These are phyloP conservation scores for Euleptes europaea DNA, from an alignment of 2,113 vertebrate genomes.

Conservation along the genomic window DNA sequence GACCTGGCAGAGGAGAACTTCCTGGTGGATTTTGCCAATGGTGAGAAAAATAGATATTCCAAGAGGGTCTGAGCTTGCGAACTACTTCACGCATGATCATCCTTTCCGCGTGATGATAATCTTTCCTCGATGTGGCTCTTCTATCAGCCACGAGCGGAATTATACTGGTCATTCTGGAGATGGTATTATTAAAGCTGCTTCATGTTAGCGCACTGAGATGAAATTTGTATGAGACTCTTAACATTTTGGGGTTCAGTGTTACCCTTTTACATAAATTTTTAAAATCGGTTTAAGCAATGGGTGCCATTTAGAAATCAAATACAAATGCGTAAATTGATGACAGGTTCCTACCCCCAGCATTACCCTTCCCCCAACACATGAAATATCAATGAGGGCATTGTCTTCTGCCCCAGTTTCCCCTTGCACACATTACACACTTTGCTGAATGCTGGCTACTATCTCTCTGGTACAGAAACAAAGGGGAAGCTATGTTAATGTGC, in stretches of 20 bases:
- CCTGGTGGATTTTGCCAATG: background rate
- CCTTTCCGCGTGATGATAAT: too few species aligned
- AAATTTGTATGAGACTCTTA: background rate
- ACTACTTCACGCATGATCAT: background rate
- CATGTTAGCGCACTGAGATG: background rate
- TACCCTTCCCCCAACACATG: background rate
- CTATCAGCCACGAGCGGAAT: too few species aligned
- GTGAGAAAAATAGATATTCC: background rate
- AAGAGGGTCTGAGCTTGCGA: background rate
- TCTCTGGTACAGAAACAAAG: background rate
- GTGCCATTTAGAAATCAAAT: background rate
- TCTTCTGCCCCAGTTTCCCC: conserved; percentile 11
- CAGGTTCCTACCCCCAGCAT: background rate
- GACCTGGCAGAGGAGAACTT: background rate
- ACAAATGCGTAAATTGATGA: too few species aligned
- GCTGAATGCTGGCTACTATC: background rate
- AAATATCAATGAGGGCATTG: conserved; percentile 20
- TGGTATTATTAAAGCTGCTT: background rate
- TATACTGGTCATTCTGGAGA: too few species aligned
- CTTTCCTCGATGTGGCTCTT: too few species aligned
- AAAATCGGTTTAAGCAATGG: background rate
- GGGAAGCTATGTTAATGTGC: background rate
- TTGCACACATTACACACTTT: background rate
- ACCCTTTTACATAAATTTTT: background rate
- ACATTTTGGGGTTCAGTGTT: background rate